Percentiles rank a stretch among this genome's conserved stretches.
These are phyloP conservation scores for Meloidogyne chitwoodi DNA, from an alignment of 1,140 invertebrate species.

Conservation along the genomic window DNA sequence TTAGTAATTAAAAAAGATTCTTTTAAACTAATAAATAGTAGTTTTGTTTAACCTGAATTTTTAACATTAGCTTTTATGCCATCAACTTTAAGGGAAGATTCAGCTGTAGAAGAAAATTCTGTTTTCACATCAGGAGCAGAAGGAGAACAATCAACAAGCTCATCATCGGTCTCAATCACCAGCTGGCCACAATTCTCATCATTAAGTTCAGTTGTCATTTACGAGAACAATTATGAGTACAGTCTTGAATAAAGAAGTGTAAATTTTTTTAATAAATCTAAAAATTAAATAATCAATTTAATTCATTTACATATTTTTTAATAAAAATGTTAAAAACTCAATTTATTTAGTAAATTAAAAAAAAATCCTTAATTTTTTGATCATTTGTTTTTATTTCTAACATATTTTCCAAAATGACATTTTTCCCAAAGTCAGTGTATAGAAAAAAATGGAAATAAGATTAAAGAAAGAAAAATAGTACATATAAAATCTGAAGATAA, in stretches of 20 bases:
- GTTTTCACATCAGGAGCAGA: background rate
- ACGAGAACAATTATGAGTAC: background rate
- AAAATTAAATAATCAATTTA: background rate
- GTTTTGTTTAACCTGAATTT: background rate
- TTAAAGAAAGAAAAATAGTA: no score
- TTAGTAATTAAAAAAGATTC: background rate
- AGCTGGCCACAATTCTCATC: background rate
- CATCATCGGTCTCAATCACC: conserved; percentile 8
- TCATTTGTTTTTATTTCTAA: background rate
- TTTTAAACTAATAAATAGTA: background rate
- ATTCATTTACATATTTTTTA: background rate
- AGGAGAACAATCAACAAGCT: conserved; percentile 5
- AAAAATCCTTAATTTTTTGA: background rate
- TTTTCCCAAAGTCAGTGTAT: no score
- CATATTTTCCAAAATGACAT: background rate
- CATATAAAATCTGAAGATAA: no score
- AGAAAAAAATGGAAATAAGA: no score
- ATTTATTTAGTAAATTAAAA: no score
- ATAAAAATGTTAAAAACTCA: background rate
- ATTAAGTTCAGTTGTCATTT: conserved; percentile 3
- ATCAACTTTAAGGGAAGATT: background rate
- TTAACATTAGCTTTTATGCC: background rate
- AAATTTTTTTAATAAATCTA: background rate
- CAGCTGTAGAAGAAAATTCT: background rate
- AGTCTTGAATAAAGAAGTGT: background rate